A percentile compares a stretch with the other conserved stretches of the same genome.
These are phyloP conservation scores for Toxonevra muliebris DNA, from an alignment of 2,888 invertebrate species.

Conservation along the genomic window DNA sequence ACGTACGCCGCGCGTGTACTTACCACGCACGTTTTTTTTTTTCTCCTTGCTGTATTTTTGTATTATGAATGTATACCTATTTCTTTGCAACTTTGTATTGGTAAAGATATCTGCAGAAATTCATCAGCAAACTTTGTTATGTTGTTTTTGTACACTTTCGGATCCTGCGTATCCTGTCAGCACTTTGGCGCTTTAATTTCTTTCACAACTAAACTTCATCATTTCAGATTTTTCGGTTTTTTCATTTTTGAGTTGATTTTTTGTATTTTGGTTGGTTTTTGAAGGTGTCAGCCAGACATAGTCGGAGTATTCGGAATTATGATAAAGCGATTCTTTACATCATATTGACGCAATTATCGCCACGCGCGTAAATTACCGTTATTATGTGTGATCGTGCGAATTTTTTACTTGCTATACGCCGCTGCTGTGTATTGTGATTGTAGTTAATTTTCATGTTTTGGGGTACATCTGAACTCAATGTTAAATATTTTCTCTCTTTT, in stretches of 20 bases:
- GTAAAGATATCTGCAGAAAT: conserved; percentile 28
- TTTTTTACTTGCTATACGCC: no score
- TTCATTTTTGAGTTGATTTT: no score
- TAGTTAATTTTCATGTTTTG: no score
- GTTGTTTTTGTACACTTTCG: conserved; percentile 40
- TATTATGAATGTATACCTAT: conserved; percentile 1
- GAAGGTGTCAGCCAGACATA: no score
- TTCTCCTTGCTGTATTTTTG: conserved; percentile 13
- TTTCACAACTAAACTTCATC: conserved; percentile 22
- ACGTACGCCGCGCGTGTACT: conserved; percentile 2
- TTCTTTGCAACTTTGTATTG: conserved; percentile 15
- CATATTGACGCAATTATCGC: conserved; percentile 55
- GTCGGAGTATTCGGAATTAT: conserved; percentile 11
- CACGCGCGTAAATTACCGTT: conserved; percentile 62
- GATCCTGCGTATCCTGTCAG: conserved; percentile 43
- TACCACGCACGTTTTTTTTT: conserved; percentile 29
- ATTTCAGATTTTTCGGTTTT: background rate
- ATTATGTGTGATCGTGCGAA: conserved; percentile 60
- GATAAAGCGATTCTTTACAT: conserved; percentile 42
- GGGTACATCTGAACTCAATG: no score
- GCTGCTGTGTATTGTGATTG: no score
- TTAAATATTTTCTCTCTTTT: no score
- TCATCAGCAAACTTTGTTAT: conserved; percentile 14
- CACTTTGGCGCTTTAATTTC: conserved; percentile 41
- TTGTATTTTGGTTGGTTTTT: conserved; percentile 1